These are phyloP conservation scores for Siniperca chuatsi DNA, from an alignment of 2,113 vertebrate genomes.

Conservation along the genomic window DNA sequence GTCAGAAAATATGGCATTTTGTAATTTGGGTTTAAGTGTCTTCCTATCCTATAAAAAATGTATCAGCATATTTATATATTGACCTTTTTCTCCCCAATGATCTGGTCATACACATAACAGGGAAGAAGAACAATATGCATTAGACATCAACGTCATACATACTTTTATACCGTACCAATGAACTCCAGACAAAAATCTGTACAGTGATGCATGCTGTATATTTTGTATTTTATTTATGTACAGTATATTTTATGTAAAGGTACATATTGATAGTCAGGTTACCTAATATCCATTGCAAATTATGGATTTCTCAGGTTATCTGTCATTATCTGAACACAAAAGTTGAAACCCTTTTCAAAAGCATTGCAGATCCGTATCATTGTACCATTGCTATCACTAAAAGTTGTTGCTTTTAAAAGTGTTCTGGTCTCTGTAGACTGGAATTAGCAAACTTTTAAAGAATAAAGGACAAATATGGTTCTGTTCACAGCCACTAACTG, in stretches of 20 bases:
- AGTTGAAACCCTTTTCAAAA: background rate
- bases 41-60: too few relatives aligned
- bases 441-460: background rate
- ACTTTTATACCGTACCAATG: background rate
- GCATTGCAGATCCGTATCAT: too few relatives aligned
- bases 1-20: too few relatives aligned
- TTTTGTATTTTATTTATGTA: background rate
- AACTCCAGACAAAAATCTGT: background rate
- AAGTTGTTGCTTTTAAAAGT: background rate
- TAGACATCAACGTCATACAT: background rate
- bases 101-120: background rate
- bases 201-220: too few relatives aligned
- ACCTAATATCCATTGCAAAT: too few relatives aligned
- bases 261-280: background rate
- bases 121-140: background rate
- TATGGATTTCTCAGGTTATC: too few relatives aligned
- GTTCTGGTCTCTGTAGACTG: background rate
- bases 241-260: background rate
- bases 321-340: background rate
- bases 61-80: too few relatives aligned
- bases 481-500: background rate
- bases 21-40: too few relatives aligned
- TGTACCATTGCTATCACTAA: too few relatives aligned
- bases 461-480: background rate
- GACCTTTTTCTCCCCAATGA: too few relatives aligned